phyloP scores from a whole-genome alignment of 2,797 vertebrate species.

The Todus mexicanus region DNA sequence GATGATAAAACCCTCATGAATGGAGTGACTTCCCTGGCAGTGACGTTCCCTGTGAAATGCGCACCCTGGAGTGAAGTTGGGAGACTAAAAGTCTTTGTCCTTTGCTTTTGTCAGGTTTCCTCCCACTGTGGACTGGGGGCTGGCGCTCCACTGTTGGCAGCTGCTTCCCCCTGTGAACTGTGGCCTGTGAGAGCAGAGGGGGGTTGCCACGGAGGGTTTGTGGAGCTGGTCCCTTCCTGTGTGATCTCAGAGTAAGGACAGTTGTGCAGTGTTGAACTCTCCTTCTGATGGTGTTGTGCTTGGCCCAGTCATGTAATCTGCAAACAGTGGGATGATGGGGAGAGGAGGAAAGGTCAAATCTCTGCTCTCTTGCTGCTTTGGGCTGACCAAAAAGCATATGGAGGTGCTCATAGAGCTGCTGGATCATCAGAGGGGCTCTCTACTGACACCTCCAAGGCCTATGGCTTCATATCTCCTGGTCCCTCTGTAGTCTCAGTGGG shows the following conservation, averaged over 20 bases:
- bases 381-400: neutral
- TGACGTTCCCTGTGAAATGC: neutral
- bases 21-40: neutral
- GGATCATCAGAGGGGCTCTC: neutral
- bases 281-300: neutral
- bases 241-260: neutral
- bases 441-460: neutral
- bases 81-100: neutral
- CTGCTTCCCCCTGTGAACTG: accelerated
- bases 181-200: neutral
- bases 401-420: neutral
- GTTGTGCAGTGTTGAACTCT: neutral
- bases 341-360: neutral
- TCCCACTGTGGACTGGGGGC: neutral
- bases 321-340: neutral
- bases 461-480: neutral
- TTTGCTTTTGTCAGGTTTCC: neutral
- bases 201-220: neutral
- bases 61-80: neutral
- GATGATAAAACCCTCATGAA: constrained; percentile 44
- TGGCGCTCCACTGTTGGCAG: neutral
- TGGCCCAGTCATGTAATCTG: neutral
- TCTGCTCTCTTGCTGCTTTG: neutral
- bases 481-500: accelerated
- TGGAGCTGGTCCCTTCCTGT: neutral